Evolutionary conservation across 2,113 vertebrate genomes (phyloP), one percentile per base, ranked within the genome.

Genomic region (Pholis gunnellus): DNA sequence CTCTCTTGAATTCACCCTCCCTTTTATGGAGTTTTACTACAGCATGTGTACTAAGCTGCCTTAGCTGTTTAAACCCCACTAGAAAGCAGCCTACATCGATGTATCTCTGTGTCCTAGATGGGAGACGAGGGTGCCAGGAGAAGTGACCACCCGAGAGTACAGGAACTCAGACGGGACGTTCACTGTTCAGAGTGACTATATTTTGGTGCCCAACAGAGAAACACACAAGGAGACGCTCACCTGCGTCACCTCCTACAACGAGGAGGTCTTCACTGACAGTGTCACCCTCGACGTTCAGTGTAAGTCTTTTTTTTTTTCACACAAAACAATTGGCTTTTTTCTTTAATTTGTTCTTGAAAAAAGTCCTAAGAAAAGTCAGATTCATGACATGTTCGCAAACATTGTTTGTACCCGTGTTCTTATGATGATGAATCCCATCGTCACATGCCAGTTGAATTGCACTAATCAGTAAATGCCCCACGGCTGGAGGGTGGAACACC

Each of bases 161-260:
- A 94, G 92, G 50, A 96, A 99, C 83, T 76, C 94, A 72, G 98
- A 99, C 0, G 97, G 98, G 79, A 99, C 98, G 0, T 87, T 97
- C 87, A 99, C 98, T 0, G 96, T 99, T 74, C 96, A 97, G 94
- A 99, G 98, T 82, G 96, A 97, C 52, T 99, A 98, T 93, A 94
- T 96, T 46, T 88, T 99, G 89, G 95, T 97, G 73, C 97, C 97
- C 0, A 97, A 95, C 92, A 94, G 94, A 73, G 96, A 97, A 38
- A 97, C 96, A 0, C 97, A 99, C 73, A 94, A 87, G 27, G 97
- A 99, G 88, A 93, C 92, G 38, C 96, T 99, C 70, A 95, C 95
- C 65, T 99, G 98, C 0, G 92, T 99, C 34, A 97, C 97, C 89
- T 96, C 96, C 31, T 98, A 99, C 93, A 97, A 98, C 64, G 94